Base-by-base conservation (phyloP, 2,888 invertebrate species). In the Willowsia nigromaculata region DNA sequence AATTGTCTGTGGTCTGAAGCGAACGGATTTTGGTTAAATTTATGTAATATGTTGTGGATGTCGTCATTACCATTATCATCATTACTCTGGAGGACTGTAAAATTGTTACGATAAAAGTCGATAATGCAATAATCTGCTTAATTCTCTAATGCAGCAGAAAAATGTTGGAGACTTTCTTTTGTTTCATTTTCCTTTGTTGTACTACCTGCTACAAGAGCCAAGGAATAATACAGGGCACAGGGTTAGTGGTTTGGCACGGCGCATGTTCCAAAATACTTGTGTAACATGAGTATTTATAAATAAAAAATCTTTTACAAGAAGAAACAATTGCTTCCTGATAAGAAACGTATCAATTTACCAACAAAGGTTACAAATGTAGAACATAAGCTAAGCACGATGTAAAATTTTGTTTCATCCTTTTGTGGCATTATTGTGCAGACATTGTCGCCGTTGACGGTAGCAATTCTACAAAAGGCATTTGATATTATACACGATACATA, bases 41-140 rank as follows among this genome's bases (percentile, higher is more conserved):
- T n/a, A n/a, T 40, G 27, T 25, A 18, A 59, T 81, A 59, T 18
- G 15, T 18, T 13, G 15, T 15, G 15, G 33, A 13, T 65, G 82
- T 65, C 47, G 84, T 84, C 71, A 22, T 85, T 85, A 62, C 76
- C 78, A 85, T 85, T 85, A 85, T 85, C 78, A 25, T 18, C 18
- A 9, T 59, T 59, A 13, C 15, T 15, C 71, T 71, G 43, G 71
- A 85, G 76, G 47, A 76, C 65, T 62, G 85, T 85, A 85, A 85
- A 85, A 76, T 78, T 85, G 85, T 85, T 71, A 43, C 25, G 71
- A 71, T 43, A 43, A 43, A 71, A 71, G 71, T 43, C 43, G 25
- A 43, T 68, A 71, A 40, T 43, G 71, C 71, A 71, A 47, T 71
- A 71, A 71, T 71, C 47, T 25, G 15, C 13, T 2, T 22, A 22